Percentiles rank a stretch among this genome's conserved stretches.
Conservation (phyloP, 1,140 invertebrate genomes). For the Macrostomum lignano region DNA sequence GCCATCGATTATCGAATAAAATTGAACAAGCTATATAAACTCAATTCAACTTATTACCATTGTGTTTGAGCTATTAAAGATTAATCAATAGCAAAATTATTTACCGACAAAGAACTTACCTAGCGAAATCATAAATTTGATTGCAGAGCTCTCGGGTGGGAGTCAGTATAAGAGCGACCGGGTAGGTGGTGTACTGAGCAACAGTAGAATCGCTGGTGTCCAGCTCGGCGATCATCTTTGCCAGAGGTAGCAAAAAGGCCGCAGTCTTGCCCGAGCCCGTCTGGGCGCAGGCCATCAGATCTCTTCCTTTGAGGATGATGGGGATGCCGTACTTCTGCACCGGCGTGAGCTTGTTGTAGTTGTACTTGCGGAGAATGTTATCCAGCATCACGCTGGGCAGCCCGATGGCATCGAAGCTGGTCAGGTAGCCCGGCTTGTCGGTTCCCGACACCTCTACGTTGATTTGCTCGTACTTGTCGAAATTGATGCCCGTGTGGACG, state of each 20-base stretch:
- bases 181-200: conserved; percentile 66
- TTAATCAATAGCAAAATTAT: too few species aligned
- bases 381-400: conserved; percentile 38
- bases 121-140: conserved; percentile 35
- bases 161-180: conserved; percentile 74
- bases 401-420: conserved; percentile 39
- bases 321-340: conserved; percentile 94
- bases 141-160: conserved; percentile 64
- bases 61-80: too few species aligned
- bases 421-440: conserved; percentile 29
- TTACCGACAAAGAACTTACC: too few species aligned
- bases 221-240: conserved; percentile 82
- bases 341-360: conserved; percentile 85
- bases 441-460: conserved; percentile 44
- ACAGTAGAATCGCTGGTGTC: conserved; percentile 56
- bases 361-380: conserved; percentile 45
- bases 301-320: conserved; percentile 77
- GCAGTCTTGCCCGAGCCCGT: conserved; percentile 94
- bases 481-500: conserved; percentile 75
- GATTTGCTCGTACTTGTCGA: conserved; percentile 53
- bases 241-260: conserved; percentile 90
- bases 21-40: too few species aligned
- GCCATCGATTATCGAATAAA: too few species aligned
- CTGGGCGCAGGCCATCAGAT: conserved; percentile 94
- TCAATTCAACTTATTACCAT: too few species aligned